phyloP scores from a whole-genome alignment of 1,140 invertebrate species.

The Ceratosolen fusciceps region DNA sequence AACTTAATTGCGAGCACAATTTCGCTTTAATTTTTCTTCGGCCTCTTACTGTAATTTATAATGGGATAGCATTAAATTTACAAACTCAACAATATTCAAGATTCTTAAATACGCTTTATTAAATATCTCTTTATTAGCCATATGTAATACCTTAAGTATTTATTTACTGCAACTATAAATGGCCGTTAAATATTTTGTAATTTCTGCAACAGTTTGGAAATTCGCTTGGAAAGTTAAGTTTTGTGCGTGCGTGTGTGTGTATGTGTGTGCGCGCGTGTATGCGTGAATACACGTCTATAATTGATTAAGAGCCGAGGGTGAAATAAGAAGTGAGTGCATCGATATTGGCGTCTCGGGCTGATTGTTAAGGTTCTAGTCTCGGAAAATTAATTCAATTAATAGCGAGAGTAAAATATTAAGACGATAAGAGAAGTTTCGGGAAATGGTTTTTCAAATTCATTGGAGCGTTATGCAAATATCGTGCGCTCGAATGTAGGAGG shows the following conservation, averaged over 20 bases:
- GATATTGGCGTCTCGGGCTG: neutral
- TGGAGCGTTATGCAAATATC: constrained; percentile 58
- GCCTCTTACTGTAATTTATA: neutral
- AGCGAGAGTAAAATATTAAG: constrained; percentile 12
- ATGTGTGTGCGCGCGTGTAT: no score
- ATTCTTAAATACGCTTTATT: no score
- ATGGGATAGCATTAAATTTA: no score
- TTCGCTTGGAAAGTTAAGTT: neutral
- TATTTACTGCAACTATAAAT: neutral
- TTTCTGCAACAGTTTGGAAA: neutral
- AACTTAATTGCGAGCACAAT: neutral
- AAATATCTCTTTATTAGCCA: no score
- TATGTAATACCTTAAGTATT: no score
- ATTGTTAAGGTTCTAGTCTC: neutral
- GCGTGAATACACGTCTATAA: no score
- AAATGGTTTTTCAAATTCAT: constrained; percentile 56
- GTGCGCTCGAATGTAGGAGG: neutral
- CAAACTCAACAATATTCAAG: no score
- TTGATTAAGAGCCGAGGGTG: neutral
- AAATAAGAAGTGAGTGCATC: neutral
- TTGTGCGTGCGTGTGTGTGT: no score
- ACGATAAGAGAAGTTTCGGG: constrained; percentile 37
- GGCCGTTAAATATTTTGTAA: neutral
- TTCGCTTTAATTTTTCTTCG: neutral
- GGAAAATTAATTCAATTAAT: constrained; percentile 31